A percentile compares a stretch with the other conserved stretches of the same genome.
phyloP scores from a whole-genome alignment of 2,113 vertebrate species.

The Crotalus horridus region DNA sequence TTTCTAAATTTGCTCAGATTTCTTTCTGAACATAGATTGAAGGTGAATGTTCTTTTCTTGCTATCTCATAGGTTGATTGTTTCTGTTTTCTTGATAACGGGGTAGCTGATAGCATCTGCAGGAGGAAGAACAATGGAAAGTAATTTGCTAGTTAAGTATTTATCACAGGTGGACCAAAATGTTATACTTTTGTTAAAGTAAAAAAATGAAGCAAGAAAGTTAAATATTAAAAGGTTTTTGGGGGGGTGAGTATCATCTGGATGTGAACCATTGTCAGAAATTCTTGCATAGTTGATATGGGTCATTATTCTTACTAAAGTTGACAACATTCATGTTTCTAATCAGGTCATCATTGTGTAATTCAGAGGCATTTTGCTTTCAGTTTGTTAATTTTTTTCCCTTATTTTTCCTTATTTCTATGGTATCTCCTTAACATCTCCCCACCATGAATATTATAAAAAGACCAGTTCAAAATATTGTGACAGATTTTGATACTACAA shows the following conservation, averaged over 20 bases:
- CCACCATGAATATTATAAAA: neutral
- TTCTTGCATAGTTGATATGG: neutral
- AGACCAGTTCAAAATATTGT: neutral
- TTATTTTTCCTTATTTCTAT: constrained; percentile 24
- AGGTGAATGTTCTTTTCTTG: neutral
- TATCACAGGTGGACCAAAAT: neutral
- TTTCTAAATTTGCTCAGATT: neutral
- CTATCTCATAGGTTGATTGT: neutral
- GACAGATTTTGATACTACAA: neutral
- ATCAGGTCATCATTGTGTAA: constrained; percentile 2
- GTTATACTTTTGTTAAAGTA: neutral
- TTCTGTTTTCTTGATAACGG: neutral
- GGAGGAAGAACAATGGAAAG: neutral
- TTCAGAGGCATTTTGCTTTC: constrained; percentile 5
- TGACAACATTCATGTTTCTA: neutral
- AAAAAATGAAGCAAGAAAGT: constrained; percentile 29
- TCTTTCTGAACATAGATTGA: neutral
- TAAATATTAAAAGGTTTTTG: constrained; percentile 10
- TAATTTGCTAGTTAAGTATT: neutral
- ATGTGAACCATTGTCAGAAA: neutral
- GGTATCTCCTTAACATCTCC: neutral
- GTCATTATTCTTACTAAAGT: neutral
- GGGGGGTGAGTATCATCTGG: neutral
- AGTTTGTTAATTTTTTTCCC: neutral
- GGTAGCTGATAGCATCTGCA: neutral